A percentile compares a stretch with the other conserved stretches of the same genome.
phyloP scores from a whole-genome alignment of 2,797 vertebrate species.

The Melopsittacus undulatus region DNA sequence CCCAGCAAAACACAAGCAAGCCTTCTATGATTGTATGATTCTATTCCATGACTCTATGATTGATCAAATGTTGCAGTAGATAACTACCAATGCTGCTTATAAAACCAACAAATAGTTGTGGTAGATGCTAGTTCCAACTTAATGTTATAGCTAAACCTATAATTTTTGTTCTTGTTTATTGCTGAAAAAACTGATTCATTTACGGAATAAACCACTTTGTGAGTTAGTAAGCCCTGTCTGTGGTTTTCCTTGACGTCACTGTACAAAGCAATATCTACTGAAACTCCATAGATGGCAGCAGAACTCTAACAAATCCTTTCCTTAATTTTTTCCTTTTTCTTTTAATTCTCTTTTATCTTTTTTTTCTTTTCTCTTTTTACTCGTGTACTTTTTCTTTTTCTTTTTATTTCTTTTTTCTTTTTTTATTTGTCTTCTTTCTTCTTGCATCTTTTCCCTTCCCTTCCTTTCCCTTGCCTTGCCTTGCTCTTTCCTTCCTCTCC shows the following conservation, averaged over 20 bases:
- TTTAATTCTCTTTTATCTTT: fast-evolving
- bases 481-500: no score
- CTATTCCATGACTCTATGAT: no score
- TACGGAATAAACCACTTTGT: not conserved
- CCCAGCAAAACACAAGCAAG: not conserved
- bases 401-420: no score
- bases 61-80: not conserved
- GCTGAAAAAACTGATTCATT: not conserved
- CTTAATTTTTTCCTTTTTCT: not conserved
- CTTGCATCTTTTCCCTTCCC: not conserved
- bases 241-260: not conserved
- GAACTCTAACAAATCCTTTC: slow-evolving; percentile 56
- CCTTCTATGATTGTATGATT: not conserved
- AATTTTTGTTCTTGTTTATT: slow-evolving; percentile 49
- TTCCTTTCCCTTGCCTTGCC: fast-evolving
- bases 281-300: slow-evolving; percentile 93
- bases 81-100: not conserved
- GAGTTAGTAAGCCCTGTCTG: not conserved
- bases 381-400: fast-evolving
- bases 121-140: not conserved
- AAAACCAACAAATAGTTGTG: not conserved
- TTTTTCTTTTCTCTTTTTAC: no score
- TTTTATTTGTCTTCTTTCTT: not conserved
- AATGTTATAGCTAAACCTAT: not conserved
- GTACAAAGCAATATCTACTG: not conserved